Evolutionary conservation across 2,113 vertebrate genomes (phyloP), one percentile per base, ranked within the genome.

Genomic region (Cinclus mexicanus): DNA sequence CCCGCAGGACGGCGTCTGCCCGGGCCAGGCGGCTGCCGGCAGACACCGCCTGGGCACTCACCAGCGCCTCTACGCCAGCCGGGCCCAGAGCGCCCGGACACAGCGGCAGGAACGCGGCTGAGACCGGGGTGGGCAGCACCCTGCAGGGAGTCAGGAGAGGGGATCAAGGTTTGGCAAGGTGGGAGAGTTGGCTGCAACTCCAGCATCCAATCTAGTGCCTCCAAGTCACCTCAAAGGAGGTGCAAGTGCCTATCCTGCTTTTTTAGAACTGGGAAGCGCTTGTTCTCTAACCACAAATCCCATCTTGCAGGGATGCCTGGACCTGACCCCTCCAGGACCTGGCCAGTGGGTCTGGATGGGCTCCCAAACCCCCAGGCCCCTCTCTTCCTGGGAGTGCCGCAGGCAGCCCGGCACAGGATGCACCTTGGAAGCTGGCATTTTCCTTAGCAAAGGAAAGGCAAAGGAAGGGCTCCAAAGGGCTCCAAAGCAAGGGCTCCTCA

Each of bases 51-150:
- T 97, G 98, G 37, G 85, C 93, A 5, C 96, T 71, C 20, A 97
- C 87, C 77, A 98, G 95, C 6, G 96, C 98, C 64, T 98, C 98
- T 93, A 98, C 74, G 7, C 98, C 96, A 12, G 98, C 91, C 60
- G 98, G 94, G 47, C 98, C 97, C 96, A 99, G 95, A 3, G 97
- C 86, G 56, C 95, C 90, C 0, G 98, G 92, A 41, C 98, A 97
- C 14, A 96, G 95, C 1, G 96, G 94, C 65, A 98, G 96, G 91
- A 98, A 98, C 1, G 97, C 71, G 7, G 98, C 95, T 2, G 98
- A 95, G 24, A 98, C 75, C 37, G 98, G 98, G 60, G 97, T 95
- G 72, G 98, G 98, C 97, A 98, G 97, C 94, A 98, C 98, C 98
- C 99, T 99, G 97, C 35, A 37, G 88, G 12, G 86, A 24, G 22